Conservation (phyloP, 2,113 vertebrate species). For the Chlamydotis undulata region DNA sequence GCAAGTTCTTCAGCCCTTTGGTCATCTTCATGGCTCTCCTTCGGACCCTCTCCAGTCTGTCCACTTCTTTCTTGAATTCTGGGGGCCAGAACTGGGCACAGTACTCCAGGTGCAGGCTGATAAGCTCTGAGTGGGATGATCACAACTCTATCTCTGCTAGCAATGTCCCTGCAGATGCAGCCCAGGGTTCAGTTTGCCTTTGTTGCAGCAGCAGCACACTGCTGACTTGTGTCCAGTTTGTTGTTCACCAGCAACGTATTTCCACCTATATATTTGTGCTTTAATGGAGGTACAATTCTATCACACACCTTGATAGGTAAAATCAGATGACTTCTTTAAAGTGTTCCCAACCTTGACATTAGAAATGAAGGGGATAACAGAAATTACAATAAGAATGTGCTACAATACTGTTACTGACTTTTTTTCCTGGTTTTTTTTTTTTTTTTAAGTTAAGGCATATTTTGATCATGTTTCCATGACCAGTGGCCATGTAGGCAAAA, state of each 20-base stretch:
- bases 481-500: background rate
- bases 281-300: background rate
- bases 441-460: background rate
- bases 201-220: background rate
- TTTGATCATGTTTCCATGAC: background rate
- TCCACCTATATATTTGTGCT: background rate
- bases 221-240: background rate
- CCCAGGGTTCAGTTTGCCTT: background rate
- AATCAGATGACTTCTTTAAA: background rate
- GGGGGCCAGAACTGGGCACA: background rate
- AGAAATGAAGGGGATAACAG: background rate
- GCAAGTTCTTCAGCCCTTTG: background rate
- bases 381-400: background rate
- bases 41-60: background rate
- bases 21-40: background rate
- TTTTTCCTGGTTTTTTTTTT: accelerated
- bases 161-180: background rate
- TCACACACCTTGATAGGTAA: background rate
- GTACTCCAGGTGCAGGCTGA: background rate
- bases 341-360: background rate
- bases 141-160: background rate
- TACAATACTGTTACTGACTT: background rate
- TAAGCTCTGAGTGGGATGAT: background rate
- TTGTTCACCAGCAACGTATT: background rate
- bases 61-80: background rate